Conservation (phyloP, 2,888 invertebrate species). For the Heliconius cydno region DNA sequence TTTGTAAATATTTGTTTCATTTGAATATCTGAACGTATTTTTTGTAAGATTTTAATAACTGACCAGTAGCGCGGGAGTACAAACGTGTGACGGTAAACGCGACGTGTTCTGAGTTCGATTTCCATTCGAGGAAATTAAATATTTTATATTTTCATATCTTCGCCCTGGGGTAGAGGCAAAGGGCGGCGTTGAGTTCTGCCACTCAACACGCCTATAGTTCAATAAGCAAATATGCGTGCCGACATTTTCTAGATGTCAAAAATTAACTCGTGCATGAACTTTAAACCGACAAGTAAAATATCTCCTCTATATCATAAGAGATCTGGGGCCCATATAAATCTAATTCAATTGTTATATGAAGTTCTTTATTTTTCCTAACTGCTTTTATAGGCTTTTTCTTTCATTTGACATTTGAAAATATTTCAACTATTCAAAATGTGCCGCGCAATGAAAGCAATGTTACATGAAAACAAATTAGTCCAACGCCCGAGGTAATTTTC, state of each 20-base stretch:
- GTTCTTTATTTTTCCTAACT: not conserved
- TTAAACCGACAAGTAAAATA: conserved; percentile 4
- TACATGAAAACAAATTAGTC: conserved; percentile 13
- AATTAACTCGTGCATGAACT: conserved; percentile 2
- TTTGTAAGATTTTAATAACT: not conserved
- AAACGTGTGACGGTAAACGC: no score
- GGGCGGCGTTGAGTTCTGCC: no score
- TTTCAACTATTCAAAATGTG: conserved; percentile 13
- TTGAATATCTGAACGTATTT: not conserved
- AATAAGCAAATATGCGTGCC: not conserved
- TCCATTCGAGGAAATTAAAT: no score
- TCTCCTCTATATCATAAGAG: not conserved
- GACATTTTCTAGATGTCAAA: conserved; percentile 12
- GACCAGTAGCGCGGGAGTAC: no score
- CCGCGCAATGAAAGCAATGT: not conserved
- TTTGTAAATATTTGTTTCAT: not conserved
- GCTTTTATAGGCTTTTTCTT: no score
- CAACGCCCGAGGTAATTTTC: conserved; percentile 16
- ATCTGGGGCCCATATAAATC: not conserved
- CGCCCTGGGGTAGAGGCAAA: no score
- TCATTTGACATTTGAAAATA: not conserved
- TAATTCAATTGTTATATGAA: not conserved
- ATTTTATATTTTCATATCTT: no score
- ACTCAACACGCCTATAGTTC: no score
- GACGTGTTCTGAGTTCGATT: no score